These are phyloP conservation scores for Araneus ventricosus DNA, from an alignment of 1,140 invertebrate species.

Conservation along the genomic window DNA sequence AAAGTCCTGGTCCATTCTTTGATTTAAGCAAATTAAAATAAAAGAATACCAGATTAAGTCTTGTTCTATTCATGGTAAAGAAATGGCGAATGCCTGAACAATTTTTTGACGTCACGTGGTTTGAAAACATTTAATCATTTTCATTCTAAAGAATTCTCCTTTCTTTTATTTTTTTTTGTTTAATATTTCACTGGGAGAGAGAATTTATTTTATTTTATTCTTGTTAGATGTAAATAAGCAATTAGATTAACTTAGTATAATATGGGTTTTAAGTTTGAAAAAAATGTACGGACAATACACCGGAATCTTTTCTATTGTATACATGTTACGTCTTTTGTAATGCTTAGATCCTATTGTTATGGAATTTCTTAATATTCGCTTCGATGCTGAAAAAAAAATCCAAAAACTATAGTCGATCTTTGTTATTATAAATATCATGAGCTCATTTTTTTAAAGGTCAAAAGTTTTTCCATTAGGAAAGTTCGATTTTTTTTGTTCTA, in stretches of 20 bases:
- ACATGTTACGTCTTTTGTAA: background rate
- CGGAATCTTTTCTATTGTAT: constrained; percentile 23
- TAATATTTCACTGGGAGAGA: background rate
- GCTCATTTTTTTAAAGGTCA: constrained; percentile 21
- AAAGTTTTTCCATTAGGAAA: background rate
- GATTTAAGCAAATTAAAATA: constrained; percentile 63
- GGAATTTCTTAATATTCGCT: background rate
- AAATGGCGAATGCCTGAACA: background rate
- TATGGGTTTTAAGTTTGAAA: constrained; percentile 13
- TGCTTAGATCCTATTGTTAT: constrained; percentile 19
- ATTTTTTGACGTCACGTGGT: constrained; percentile 35
- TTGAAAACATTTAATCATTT: constrained; percentile 66
- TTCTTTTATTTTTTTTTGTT: background rate
- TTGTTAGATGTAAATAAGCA: constrained; percentile 53
- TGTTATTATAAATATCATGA: background rate
- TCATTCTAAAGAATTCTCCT: constrained; percentile 39
- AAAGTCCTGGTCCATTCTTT: constrained; percentile 40
- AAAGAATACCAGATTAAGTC: constrained; percentile 61
- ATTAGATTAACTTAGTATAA: constrained; percentile 47
- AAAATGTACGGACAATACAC: background rate
- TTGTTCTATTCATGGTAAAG: constrained; percentile 11
- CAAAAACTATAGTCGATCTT: background rate
- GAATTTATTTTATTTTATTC: constrained; percentile 35
- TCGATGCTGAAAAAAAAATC: background rate
- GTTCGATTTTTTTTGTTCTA: background rate